These are phyloP conservation scores for Porites lobata DNA, from an alignment of 92 coral and sea anemone species.

Conservation along the genomic window DNA sequence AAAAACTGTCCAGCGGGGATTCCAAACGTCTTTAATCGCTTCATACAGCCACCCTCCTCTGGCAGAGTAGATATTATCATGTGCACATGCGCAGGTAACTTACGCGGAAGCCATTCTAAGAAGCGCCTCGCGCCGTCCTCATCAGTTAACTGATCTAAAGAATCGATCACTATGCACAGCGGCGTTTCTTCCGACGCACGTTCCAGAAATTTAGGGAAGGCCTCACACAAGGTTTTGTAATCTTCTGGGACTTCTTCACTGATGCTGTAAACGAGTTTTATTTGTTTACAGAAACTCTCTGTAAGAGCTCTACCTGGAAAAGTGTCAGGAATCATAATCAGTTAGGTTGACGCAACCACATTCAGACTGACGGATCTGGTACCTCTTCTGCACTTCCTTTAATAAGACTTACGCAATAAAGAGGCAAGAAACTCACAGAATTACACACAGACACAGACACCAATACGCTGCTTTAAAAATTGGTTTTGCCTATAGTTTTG, in stretches of 20 bases:
- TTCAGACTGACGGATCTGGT: too few relatives aligned
- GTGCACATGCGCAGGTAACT: slow-evolving; percentile 63
- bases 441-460: too few relatives aligned
- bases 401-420: too few relatives aligned
- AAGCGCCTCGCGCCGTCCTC: slow-evolving; percentile 71
- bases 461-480: too few relatives aligned
- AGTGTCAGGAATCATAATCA: not conserved
- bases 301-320: slow-evolving; percentile 69
- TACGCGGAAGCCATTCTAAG: slow-evolving; percentile 78
- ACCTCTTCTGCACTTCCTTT: too few relatives aligned
- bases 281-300: slow-evolving; percentile 64
- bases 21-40: slow-evolving; percentile 61
- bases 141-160: slow-evolving; percentile 78
- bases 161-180: slow-evolving; percentile 75
- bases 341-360: too few relatives aligned
- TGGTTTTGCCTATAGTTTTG: too few relatives aligned
- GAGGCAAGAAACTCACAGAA: too few relatives aligned
- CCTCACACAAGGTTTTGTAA: slow-evolving; percentile 63
- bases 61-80: slow-evolving; percentile 76
- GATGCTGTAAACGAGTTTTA: slow-evolving; percentile 57
- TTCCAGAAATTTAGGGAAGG: slow-evolving; percentile 55
- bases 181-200: slow-evolving; percentile 62
- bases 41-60: slow-evolving; percentile 65
- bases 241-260: slow-evolving; percentile 64
- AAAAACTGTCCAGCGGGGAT: slow-evolving; percentile 51